Evolutionary conservation across 37 sponge, comb jelly and placozoan genomes (phyloP).

Genomic region (Halisarca cf. caerulea): DNA sequence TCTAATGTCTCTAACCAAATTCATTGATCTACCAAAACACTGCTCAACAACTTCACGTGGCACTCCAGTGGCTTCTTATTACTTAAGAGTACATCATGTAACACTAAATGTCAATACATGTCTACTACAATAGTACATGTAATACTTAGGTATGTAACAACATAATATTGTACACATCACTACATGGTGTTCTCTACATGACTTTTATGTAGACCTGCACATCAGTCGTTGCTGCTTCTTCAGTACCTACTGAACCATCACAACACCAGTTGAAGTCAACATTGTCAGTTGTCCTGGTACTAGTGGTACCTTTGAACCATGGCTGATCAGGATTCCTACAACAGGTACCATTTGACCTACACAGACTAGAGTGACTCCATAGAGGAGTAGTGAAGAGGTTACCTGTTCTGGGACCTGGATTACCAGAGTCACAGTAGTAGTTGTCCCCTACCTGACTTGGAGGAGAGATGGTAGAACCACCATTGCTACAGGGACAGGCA

Average conservation of each 20-base stretch:
- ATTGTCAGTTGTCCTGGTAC: neutral
- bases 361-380: neutral
- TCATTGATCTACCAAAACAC: too few relatives aligned
- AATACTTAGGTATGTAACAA: too few relatives aligned
- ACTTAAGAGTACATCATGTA: too few relatives aligned
- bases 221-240: neutral
- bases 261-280: neutral
- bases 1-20: too few relatives aligned
- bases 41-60: too few relatives aligned
- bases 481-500: neutral
- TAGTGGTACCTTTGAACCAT: neutral
- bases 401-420: neutral
- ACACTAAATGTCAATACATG: too few relatives aligned
- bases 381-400: neutral
- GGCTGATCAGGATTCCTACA: neutral
- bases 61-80: too few relatives aligned
- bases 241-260: neutral
- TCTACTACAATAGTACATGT: too few relatives aligned
- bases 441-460: neutral
- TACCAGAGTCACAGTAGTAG: conserved; percentile 3
- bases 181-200: too few relatives aligned
- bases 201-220: neutral
- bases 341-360: neutral
- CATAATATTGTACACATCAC: too few relatives aligned
- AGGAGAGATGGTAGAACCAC: neutral